phyloP scores from a whole-genome alignment of 2,113 vertebrate species.

The Mormyrus iriodes region DNA sequence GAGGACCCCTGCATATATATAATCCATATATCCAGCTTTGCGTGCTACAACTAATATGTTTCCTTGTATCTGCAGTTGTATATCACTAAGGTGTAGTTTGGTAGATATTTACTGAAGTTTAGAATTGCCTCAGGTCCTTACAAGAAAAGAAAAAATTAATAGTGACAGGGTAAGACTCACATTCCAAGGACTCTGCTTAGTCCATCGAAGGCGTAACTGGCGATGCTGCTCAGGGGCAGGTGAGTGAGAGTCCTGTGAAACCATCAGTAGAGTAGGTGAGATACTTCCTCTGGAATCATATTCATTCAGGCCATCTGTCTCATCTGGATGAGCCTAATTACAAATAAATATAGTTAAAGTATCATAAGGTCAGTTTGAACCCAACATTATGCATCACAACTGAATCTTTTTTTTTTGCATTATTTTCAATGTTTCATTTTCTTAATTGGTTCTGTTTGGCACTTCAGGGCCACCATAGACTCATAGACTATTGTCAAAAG shows the following conservation, averaged over 20 bases:
- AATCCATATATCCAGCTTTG: neutral
- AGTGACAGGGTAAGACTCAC: slow-evolving; percentile 38
- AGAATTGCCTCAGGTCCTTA: neutral
- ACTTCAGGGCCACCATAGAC: neutral
- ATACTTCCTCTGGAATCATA: neutral
- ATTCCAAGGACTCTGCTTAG: slow-evolving; percentile 49
- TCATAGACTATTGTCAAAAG: neutral
- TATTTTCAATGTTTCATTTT: neutral
- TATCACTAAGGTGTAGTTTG: neutral
- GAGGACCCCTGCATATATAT: neutral
- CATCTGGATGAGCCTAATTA: neutral
- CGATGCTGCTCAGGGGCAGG: slow-evolving; percentile 42
- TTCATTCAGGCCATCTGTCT: neutral
- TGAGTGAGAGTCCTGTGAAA: slow-evolving; percentile 44
- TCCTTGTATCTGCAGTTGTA: neutral
- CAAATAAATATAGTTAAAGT: neutral
- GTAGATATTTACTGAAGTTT: neutral
- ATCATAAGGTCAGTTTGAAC: neutral
- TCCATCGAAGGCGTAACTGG: slow-evolving; percentile 47
- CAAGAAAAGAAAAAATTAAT: neutral
- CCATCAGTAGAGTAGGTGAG: neutral
- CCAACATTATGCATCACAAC: neutral
- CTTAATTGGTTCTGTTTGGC: neutral
- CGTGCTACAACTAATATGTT: neutral
- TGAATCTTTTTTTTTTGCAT: neutral